These are phyloP conservation scores for Dryobates pubescens DNA, from an alignment of 2,797 vertebrate species.

Conservation along the genomic window DNA sequence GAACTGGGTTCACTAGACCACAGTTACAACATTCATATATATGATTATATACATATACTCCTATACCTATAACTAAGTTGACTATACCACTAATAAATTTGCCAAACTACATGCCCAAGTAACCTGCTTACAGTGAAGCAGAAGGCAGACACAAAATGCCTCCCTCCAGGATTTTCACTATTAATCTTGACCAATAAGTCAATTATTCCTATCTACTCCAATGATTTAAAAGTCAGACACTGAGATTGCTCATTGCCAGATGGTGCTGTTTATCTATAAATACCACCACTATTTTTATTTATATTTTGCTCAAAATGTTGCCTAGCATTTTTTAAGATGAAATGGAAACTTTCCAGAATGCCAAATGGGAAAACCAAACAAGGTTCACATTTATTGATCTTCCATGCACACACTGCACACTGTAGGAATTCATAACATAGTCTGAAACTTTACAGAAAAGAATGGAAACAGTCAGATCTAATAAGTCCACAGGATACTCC, in stretches of 20 bases:
- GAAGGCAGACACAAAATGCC: not conserved
- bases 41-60: too few species aligned
- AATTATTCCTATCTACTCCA: not conserved
- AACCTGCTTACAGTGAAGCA: not conserved
- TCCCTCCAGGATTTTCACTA: not conserved
- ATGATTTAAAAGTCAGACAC: not conserved
- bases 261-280: conserved; percentile 25
- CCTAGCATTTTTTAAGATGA: not conserved
- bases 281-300: not conserved
- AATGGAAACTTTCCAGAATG: not conserved
- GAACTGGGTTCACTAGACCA: not conserved
- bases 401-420: not conserved
- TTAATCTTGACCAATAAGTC: not conserved
- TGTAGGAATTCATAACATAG: not conserved
- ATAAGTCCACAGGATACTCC: conserved; percentile 12
- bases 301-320: not conserved
- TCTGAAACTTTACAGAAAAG: not conserved
- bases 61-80: not conserved
- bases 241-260: not conserved
- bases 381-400: not conserved
- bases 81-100: not conserved
- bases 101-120: not conserved
- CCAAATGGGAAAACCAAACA: not conserved
- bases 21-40: too few species aligned
- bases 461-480: not conserved